Percentiles rank a stretch among this genome's conserved stretches.
Conservation (phyloP, 2,888 invertebrate genomes). For the Pristionchus mayeri region DNA sequence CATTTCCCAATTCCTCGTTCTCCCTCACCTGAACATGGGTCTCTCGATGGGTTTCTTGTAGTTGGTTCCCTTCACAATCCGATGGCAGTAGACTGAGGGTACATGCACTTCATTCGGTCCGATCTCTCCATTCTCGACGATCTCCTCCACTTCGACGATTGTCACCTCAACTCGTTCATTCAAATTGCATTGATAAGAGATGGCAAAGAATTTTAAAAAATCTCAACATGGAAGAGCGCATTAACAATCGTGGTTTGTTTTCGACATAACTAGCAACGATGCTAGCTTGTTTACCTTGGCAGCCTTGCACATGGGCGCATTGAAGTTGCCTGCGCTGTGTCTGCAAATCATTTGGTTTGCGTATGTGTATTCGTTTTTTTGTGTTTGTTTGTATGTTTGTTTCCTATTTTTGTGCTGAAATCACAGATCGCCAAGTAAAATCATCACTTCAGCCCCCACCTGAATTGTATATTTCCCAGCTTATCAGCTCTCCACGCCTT, state of each 20-base stretch:
- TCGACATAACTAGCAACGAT: no score
- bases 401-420: no score
- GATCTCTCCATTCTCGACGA: conserved; percentile 86
- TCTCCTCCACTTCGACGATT: conserved; percentile 89
- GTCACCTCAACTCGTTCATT: no score
- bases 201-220: no score
- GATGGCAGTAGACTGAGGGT: conserved; percentile 93
- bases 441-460: no score
- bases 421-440: no score
- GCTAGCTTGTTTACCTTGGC: conserved; percentile 83
- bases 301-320: conserved; percentile 94
- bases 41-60: conserved; percentile 92
- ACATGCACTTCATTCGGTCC: conserved; percentile 83
- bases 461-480: conserved; percentile 90
- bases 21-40: conserved; percentile 63
- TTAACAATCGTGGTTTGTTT: no score
- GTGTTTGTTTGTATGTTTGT: no score
- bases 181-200: no score
- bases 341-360: conserved; percentile 78
- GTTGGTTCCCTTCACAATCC: conserved; percentile 84
- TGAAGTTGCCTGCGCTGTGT: conserved; percentile 95
- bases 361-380: not conserved
- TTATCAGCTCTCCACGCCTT: conserved; percentile 98
- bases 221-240: no score
- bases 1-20: not conserved